Evolutionary conservation across 2,888 invertebrate species (phyloP), one percentile per base, ranked within the genome.

Genomic region (Hydrotaea diabolus): DNA sequence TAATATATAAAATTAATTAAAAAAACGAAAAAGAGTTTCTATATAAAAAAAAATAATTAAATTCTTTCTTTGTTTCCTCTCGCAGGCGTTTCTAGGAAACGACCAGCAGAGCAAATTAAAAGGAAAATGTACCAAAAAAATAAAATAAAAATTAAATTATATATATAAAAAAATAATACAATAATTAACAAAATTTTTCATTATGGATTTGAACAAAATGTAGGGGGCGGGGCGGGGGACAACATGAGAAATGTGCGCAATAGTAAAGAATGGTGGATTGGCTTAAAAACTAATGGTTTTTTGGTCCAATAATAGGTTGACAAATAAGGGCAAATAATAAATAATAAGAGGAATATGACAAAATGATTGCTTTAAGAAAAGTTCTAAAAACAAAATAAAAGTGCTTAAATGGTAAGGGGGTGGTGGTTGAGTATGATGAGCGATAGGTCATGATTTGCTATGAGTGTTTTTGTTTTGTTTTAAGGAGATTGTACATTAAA

Each of bases 231-330:
- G 31, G 2, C n/a, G 13, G 49, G 49, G 13, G 49, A n/a, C 49
- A 49, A 49, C 49, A 49, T 49, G 49, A 49, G 49, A 49, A 49
- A 49, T 49, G 49, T 15, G 49, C n/a, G 49, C 49, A 13, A 53
- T 26, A 43, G 46, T n/a, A 23, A 31, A 74, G 71, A 43, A 59
- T 55, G 46, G 21, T 64, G 73, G 76, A 75, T 85, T 83, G 82
- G 87, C 93, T 93, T 91, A 88, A 89, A 90, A 89, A 93, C 93
- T 94, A 90, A 93, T 91, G 92, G 93, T 92, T 93, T 93, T 93
- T 93, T 93, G 93, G 92, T 92, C 92, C 92, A 93, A 94, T 92
- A 91, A 88, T 89, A 90, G 88, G 89, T 86, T 76, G 86, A 85
- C 85, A 43, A 87, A 89, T 86, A 88, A 86, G 88, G 75, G 55